Percentiles rank a stretch among this genome's conserved stretches.
phyloP scores from a whole-genome alignment of 2,113 vertebrate genomes.

The Ursus arctos region DNA sequence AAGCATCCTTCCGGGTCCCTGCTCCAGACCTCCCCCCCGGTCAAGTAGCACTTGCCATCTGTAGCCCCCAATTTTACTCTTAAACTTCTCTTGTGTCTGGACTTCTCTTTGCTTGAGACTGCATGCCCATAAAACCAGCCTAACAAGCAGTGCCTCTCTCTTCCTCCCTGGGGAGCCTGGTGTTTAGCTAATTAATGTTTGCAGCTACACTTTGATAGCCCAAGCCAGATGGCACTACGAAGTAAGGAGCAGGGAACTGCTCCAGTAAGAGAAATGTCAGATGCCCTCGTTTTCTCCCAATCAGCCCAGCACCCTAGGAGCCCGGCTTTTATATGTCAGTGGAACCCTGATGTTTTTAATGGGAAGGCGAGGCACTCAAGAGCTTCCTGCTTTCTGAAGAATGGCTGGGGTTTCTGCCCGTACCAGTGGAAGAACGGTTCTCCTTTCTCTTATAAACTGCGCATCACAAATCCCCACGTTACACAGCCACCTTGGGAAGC shows the following conservation, averaged over 20 bases:
- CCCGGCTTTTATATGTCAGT: conserved; percentile 25
- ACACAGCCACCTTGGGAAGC: background rate
- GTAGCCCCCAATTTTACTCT: background rate
- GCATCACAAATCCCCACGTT: background rate
- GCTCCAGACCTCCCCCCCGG: background rate
- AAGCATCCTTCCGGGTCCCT: background rate
- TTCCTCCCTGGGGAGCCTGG: conserved; percentile 55
- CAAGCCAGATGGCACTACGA: conserved; percentile 36
- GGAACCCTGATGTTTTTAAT: conserved; percentile 49
- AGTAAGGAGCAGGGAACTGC: conserved; percentile 30
- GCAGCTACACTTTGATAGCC: conserved; percentile 54
- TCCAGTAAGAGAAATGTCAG: conserved; percentile 69
- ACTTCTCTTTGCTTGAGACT: conserved; percentile 48
- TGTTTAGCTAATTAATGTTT: conserved; percentile 73
- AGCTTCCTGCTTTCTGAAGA: conserved; percentile 29
- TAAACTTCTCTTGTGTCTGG: conserved; percentile 42
- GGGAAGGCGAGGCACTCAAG: background rate
- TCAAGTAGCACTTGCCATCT: background rate
- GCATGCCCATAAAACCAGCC: conserved; percentile 22
- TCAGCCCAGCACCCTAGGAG: conserved; percentile 14
- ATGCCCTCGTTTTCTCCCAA: conserved; percentile 21
- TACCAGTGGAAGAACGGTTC: background rate
- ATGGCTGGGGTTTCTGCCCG: background rate
- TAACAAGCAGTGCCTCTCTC: background rate
- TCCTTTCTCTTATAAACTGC: background rate